Evolutionary conservation across 2,113 vertebrate genomes (phyloP).

Genomic region (Vulpes ferrilata): DNA sequence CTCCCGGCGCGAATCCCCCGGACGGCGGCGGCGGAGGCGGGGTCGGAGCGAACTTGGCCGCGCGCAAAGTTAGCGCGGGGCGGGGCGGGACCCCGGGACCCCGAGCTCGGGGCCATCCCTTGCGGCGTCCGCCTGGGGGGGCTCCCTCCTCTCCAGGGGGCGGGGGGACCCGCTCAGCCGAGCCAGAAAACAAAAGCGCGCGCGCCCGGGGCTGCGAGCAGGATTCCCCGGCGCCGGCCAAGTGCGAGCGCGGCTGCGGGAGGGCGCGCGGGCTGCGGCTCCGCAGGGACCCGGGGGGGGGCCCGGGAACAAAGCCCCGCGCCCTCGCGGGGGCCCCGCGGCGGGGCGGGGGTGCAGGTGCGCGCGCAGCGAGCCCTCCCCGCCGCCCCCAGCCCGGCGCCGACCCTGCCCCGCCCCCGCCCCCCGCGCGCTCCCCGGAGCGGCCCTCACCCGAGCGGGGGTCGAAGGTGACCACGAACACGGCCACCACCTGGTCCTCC

Average conservation of each 20-base stretch:
- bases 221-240: background rate
- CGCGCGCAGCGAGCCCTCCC: constrained; percentile 51
- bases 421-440: background rate
- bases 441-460: constrained; percentile 93
- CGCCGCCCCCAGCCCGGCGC: background rate
- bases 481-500: constrained; percentile 96
- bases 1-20: background rate
- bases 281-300: background rate
- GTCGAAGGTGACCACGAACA: constrained; percentile 98
- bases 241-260: background rate
- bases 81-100: background rate
- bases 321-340: background rate
- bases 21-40: background rate
- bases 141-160: background rate
- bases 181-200: constrained; percentile 65
- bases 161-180: rapidly evolving
- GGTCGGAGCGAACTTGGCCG: constrained; percentile 60
- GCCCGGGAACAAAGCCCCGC: constrained; percentile 60
- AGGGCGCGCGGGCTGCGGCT: background rate
- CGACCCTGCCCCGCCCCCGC: constrained; percentile 11
- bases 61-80: constrained; percentile 22
- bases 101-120: rapidly evolving
- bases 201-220: background rate
- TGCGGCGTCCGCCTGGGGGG: background rate
- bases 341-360: background rate